Evolutionary conservation across 2,888 invertebrate genomes (phyloP).

Genomic region (Notodonta ziczac): DNA sequence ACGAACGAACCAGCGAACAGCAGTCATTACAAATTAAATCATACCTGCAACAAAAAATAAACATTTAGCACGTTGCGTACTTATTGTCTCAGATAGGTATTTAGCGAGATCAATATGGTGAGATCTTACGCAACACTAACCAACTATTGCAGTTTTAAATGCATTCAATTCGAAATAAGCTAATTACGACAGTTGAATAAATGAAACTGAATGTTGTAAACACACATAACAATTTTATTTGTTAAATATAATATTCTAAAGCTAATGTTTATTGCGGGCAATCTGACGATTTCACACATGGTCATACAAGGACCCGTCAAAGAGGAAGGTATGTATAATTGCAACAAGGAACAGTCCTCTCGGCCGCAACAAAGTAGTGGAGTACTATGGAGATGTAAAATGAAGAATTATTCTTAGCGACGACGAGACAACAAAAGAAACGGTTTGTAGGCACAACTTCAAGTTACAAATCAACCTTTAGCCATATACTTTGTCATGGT

Average conservation of each 20-base stretch:
- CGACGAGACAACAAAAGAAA: constrained; percentile 27
- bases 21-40: constrained; percentile 28
- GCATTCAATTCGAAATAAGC: constrained; percentile 21
- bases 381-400: constrained; percentile 37
- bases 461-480: constrained; percentile 27
- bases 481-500: constrained; percentile 6
- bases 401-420: constrained; percentile 28
- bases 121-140: constrained; percentile 23
- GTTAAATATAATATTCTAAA: constrained; percentile 20
- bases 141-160: constrained; percentile 21
- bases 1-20: constrained; percentile 25
- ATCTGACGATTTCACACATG: constrained; percentile 34
- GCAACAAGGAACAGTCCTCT: constrained; percentile 26
- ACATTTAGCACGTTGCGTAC: constrained; percentile 12
- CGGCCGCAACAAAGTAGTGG: constrained; percentile 40
- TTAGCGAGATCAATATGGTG: constrained; percentile 10
- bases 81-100: constrained; percentile 4
- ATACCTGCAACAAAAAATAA: constrained; percentile 35
- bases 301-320: constrained; percentile 30
- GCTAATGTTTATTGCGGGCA: constrained; percentile 15
- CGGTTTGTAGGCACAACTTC: constrained; percentile 28
- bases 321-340: constrained; percentile 30
- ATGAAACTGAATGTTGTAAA: constrained; percentile 6
- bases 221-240: constrained; percentile 6
- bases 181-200: constrained; percentile 8